Base-by-base conservation (phyloP, 2,888 invertebrate species). In the Drosophila mimica region DNA sequence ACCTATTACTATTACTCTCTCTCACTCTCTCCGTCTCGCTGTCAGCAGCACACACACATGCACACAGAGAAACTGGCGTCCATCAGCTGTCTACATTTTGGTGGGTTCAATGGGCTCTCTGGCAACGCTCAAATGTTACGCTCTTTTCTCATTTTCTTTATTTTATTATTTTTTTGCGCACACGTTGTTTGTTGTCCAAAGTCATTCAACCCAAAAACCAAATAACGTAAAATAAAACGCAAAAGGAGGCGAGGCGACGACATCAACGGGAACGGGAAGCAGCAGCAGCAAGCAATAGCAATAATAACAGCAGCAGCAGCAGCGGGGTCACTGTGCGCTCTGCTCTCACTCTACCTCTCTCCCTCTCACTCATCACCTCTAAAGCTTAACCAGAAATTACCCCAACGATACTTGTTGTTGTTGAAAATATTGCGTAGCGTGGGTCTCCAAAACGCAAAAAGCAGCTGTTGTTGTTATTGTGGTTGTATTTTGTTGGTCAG, bases 191-290 rank as follows among this genome's bases (percentile, higher is more conserved):
- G 82, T 86, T 88, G 83, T 79, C 76, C 83, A 83, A 77, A 86
- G 86, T 86, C 86, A 80, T 86, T 86, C 88, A 86, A 86, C 86
- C 80, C 86, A 78, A 82, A 83, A 88, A 86, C 75, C 80, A 87
- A 85, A 84, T 83, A 83, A 84, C 83, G 74, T 81, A 76, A 87
- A 85, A 82, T 84, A 75, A 82, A 87, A 82, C 83, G 80, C 79
- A 85, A 70, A 68, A 70, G 58, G 69, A 70, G 69, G 68, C 38
- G 63, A 54, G 48, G 59, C 43, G 54, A 36, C 69, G 69, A 43
- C 60, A 65, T 59, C 67, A 69, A 59, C 58, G 66, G 63, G 63
- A 56, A 66, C 68, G 66, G 70, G 76, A 58, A 72, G 51, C 61
- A 64, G 63, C 57, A 62, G 49, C 51, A 54, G 17, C 67, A 58